Evolutionary conservation across 2,888 invertebrate genomes (phyloP).

Genomic region (Diaphora mendica): DNA sequence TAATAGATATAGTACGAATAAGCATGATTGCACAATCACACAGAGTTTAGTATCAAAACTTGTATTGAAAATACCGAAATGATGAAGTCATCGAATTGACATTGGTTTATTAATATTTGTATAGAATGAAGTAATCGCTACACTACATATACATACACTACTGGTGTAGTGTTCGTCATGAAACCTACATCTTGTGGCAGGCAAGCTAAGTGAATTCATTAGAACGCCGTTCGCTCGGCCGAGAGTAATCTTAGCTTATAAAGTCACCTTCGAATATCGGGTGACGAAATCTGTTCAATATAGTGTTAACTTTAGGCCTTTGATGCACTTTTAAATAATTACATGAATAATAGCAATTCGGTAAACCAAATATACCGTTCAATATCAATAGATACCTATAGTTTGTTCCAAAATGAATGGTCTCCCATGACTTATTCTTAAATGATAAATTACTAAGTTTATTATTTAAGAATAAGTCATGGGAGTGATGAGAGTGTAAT

Average conservation of each 20-base stretch:
- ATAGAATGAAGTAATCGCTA: slow-evolving; percentile 45
- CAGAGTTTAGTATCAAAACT: background rate
- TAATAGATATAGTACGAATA: too few relatives aligned
- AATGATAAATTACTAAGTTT: too few relatives aligned
- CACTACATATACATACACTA: too few relatives aligned
- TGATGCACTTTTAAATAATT: background rate
- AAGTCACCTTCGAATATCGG: slow-evolving; percentile 28
- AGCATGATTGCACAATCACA: background rate
- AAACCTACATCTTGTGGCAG: slow-evolving; percentile 36
- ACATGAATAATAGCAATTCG: too few relatives aligned
- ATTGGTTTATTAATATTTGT: slow-evolving; percentile 10
- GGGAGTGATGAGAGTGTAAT: too few relatives aligned
- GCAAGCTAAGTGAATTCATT: slow-evolving; percentile 60
- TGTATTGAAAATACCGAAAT: slow-evolving; percentile 22
- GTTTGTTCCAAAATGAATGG: background rate
- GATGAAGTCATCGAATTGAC: slow-evolving; percentile 25
- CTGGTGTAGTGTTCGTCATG: slow-evolving; percentile 31
- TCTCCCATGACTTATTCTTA: background rate
- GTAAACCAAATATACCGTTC: too few relatives aligned
- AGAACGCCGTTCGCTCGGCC: slow-evolving; percentile 50
- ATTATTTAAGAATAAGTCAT: too few relatives aligned
- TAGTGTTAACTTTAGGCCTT: background rate
- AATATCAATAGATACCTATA: background rate
- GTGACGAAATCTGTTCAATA: slow-evolving; percentile 2
- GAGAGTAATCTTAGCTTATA: slow-evolving; percentile 48